Percentiles rank a stretch among this genome's conserved stretches.
Evolutionary conservation across 1,140 invertebrate genomes (phyloP).

Genomic region (Papilio machaon): DNA sequence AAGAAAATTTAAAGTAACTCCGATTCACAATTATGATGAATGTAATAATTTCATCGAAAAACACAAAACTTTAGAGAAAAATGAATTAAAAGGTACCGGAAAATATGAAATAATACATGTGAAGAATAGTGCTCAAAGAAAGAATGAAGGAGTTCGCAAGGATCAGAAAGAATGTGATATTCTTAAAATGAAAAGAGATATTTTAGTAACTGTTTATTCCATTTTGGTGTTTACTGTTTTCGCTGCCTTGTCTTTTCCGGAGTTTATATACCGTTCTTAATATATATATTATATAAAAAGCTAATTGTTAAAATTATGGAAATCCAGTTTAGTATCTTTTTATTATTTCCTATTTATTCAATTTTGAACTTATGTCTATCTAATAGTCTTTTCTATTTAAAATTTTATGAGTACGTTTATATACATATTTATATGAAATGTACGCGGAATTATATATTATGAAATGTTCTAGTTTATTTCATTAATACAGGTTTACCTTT

Average conservation of each 20-base stretch:
- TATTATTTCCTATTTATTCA: background rate
- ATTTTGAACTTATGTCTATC: background rate
- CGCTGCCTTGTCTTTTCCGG: slow-evolving; percentile 69
- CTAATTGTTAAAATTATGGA: slow-evolving; percentile 26
- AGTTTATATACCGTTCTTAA: slow-evolving; percentile 46
- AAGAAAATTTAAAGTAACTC: slow-evolving; percentile 35
- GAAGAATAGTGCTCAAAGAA: slow-evolving; percentile 19
- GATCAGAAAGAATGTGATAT: slow-evolving; percentile 48
- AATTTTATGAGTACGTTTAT: slow-evolving; percentile 24
- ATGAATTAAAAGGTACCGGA: background rate
- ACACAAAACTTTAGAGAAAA: slow-evolving; percentile 17
- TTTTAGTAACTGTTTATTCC: slow-evolving; percentile 73
- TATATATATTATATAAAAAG: background rate
- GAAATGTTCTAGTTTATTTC: slow-evolving; percentile 1
- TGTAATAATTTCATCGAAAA: slow-evolving; percentile 44
- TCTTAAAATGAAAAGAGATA: slow-evolving; percentile 70
- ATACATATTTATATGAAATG: slow-evolving; percentile 5
- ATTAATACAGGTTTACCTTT: background rate
- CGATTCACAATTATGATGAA: slow-evolving; percentile 5
- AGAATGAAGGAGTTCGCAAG: slow-evolving; percentile 19
- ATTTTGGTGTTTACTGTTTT: slow-evolving; percentile 73
- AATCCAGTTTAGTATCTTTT: background rate
- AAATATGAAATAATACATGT: slow-evolving; percentile 32
- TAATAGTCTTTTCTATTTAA: slow-evolving; percentile 12
- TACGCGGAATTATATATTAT: slow-evolving; percentile 11